Conservation (phyloP, 1,140 invertebrate species). For the Megalopta genalis region DNA sequence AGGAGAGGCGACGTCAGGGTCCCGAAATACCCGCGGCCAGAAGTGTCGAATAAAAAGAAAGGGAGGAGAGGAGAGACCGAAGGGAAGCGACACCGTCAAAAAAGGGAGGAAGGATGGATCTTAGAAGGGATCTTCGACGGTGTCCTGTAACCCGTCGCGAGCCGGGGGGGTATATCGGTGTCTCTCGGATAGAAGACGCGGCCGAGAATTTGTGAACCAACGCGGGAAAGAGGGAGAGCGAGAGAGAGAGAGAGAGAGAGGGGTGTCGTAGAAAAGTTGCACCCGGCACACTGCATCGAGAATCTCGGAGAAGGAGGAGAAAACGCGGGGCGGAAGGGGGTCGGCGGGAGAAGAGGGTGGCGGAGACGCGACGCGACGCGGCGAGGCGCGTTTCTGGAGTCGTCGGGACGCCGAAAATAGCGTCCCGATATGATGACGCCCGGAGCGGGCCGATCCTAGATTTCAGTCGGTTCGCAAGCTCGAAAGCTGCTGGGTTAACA, state of each 20-base stretch:
- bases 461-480: slow-evolving; percentile 81
- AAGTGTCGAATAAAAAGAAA: background rate
- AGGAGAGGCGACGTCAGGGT: background rate
- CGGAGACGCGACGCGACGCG: slow-evolving; percentile 21
- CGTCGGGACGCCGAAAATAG: slow-evolving; percentile 80
- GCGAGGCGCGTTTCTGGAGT: slow-evolving; percentile 76
- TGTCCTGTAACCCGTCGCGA: slow-evolving; percentile 25
- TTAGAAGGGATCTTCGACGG: background rate
- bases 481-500: slow-evolving; percentile 69
- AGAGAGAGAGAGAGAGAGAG: slow-evolving; percentile 1
- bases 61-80: background rate
- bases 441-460: slow-evolving; percentile 77
- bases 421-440: slow-evolving; percentile 79
- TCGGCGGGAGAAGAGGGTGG: slow-evolving; percentile 20
- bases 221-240: no score
- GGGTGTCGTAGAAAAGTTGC: slow-evolving; percentile 75
- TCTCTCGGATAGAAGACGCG: background rate
- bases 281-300: slow-evolving; percentile 78
- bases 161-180: background rate
- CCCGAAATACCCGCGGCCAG: slow-evolving; percentile 30
- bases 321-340: slow-evolving; percentile 51
- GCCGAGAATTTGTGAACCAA: background rate
- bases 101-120: background rate
- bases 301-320: slow-evolving; percentile 75
- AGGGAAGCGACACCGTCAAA: background rate